phyloP scores from a whole-genome alignment of 1,140 invertebrate genomes.

The Saccostrea echinata region DNA sequence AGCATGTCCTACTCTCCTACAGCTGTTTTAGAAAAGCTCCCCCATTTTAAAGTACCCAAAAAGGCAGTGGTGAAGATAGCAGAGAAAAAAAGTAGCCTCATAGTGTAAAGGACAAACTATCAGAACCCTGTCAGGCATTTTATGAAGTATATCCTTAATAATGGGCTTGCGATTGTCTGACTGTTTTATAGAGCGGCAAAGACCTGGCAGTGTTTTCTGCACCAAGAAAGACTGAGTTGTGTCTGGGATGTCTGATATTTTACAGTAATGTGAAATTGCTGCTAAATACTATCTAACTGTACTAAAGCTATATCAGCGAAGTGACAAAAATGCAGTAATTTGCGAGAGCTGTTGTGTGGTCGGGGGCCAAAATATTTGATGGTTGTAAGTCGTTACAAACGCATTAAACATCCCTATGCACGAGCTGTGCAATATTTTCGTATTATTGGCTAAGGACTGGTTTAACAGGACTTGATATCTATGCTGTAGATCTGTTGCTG shows the following conservation, averaged over 20 bases:
- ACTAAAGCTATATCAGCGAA: not conserved
- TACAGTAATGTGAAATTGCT: constrained; percentile 2
- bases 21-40: not conserved
- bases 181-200: not conserved
- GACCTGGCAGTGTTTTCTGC: not conserved
- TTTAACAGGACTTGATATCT: constrained; percentile 5
- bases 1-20: not conserved
- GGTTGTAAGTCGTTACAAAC: not conserved
- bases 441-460: not conserved
- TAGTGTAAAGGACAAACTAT: constrained; percentile 2
- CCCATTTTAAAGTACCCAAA: constrained; percentile 32
- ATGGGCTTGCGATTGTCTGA: not conserved
- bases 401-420: not conserved
- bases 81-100: constrained; percentile 20
- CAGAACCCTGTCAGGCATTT: not conserved
- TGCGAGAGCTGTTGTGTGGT: not conserved
- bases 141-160: not conserved
- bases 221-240: constrained; percentile 35
- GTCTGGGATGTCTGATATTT: constrained; percentile 1
- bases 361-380: constrained; percentile 1
- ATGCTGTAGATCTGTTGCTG: constrained; percentile 4
- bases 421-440: not conserved
- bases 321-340: constrained; percentile 18
- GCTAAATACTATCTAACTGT: constrained; percentile 12
- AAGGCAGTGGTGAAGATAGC: constrained; percentile 40